Conservation (phyloP, 2,113 vertebrate genomes). For the Halichoeres trimaculatus region DNA sequence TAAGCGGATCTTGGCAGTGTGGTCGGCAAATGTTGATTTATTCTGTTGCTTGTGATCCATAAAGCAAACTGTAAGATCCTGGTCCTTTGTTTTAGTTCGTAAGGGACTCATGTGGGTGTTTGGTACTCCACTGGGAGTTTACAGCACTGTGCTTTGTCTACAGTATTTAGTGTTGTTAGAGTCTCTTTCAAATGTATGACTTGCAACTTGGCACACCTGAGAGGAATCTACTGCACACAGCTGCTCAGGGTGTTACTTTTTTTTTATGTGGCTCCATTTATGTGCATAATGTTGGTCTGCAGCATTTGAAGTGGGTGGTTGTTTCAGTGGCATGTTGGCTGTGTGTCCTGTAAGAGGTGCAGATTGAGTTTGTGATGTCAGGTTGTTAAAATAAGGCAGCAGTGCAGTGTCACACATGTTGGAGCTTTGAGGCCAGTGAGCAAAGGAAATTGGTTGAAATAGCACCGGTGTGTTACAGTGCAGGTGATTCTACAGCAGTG, state of each 20-base stretch:
- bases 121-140: neutral
- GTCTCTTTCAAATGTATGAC: too few species aligned
- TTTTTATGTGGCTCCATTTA: neutral
- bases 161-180: too few species aligned
- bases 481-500: conserved; percentile 24
- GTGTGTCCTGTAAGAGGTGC: neutral
- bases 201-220: neutral
- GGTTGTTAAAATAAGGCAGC: neutral
- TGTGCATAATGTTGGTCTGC: neutral
- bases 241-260: neutral
- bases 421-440: neutral
- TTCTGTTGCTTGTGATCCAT: neutral
- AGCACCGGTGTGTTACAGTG: neutral
- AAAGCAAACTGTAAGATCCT: too few species aligned
- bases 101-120: neutral
- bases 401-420: neutral
- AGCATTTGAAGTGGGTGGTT: too few species aligned
- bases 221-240: neutral
- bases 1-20: too few species aligned
- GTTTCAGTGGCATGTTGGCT: too few species aligned
- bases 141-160: neutral
- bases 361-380: neutral
- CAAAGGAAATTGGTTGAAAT: neutral
- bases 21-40: neutral
- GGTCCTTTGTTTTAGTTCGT: too few species aligned